Conservation (phyloP, 2,888 invertebrate genomes). For the Nowickia ferox region DNA sequence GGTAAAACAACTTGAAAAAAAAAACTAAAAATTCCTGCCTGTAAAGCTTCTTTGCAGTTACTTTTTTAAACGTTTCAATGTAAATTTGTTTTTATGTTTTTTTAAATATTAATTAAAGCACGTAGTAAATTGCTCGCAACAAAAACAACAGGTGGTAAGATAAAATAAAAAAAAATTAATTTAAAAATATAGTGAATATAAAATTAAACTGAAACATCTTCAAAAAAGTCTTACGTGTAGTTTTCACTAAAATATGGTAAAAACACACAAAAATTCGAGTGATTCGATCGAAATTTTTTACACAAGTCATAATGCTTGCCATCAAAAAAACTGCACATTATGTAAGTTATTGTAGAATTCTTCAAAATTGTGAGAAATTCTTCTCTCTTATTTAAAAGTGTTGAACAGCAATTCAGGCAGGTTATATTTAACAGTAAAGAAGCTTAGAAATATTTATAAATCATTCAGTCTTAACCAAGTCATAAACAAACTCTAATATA, state of each 20-base stretch:
- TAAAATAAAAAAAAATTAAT: neutral
- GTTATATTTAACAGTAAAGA: too few species aligned
- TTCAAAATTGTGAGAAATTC: too few species aligned
- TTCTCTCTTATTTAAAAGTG: too few species aligned
- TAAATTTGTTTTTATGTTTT: slow-evolving; percentile 5
- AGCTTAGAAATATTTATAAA: too few species aligned
- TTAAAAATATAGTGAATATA: neutral
- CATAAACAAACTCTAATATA: too few species aligned
- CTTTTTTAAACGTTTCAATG: neutral
- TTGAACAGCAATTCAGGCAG: too few species aligned
- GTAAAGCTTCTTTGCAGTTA: neutral
- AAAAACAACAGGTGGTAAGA: slow-evolving; percentile 35
- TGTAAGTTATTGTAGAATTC: too few species aligned
- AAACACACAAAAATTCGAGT: too few species aligned
- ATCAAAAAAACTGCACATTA: too few species aligned
- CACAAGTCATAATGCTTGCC: too few species aligned
- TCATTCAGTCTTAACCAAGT: too few species aligned
- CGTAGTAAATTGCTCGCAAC: slow-evolving; percentile 22
- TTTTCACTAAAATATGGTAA: neutral
- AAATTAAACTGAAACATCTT: neutral
- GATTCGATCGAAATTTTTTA: too few species aligned
- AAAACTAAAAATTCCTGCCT: neutral
- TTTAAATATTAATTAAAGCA: slow-evolving; percentile 34
- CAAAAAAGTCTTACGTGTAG: neutral
- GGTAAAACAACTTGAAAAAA: slow-evolving; percentile 35